Evolutionary conservation across 2,888 invertebrate genomes (phyloP).

Genomic region (Eledona agricola): DNA sequence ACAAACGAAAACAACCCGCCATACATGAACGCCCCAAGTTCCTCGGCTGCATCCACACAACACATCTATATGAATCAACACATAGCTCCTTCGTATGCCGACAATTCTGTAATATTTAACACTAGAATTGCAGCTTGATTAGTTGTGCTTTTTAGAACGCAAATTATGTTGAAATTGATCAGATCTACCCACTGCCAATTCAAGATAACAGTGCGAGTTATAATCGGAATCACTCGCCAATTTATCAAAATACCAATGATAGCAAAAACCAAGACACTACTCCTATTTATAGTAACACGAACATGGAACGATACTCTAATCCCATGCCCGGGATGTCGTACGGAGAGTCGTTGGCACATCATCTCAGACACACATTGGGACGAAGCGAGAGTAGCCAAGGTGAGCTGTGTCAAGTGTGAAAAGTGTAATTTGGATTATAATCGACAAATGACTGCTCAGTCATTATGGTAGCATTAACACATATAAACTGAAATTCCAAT

Average conservation of each 20-base stretch:
- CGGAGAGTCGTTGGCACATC: slow-evolving; percentile 64
- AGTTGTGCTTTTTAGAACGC: slow-evolving; percentile 50
- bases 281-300: slow-evolving; percentile 68
- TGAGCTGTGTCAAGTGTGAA: slow-evolving; percentile 44
- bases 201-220: slow-evolving; percentile 58
- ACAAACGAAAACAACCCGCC: slow-evolving; percentile 51
- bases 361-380: slow-evolving; percentile 67
- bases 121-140: background rate
- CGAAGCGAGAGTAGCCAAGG: slow-evolving; percentile 66
- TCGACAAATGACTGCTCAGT: background rate
- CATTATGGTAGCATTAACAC: too few relatives aligned
- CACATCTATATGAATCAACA: slow-evolving; percentile 69
- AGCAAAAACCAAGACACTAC: slow-evolving; percentile 48
- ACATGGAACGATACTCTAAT: slow-evolving; percentile 56
- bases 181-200: slow-evolving; percentile 64
- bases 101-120: slow-evolving; percentile 58
- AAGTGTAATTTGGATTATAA: slow-evolving; percentile 5
- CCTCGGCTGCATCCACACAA: slow-evolving; percentile 61
- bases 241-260: slow-evolving; percentile 65
- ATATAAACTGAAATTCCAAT: too few relatives aligned
- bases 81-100: slow-evolving; percentile 65
- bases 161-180: slow-evolving; percentile 68
- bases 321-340: slow-evolving; percentile 66
- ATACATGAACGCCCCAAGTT: slow-evolving; percentile 58
- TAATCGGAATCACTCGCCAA: slow-evolving; percentile 64